phyloP scores from a whole-genome alignment of 2,113 vertebrate species.

The Nibea coibor region DNA sequence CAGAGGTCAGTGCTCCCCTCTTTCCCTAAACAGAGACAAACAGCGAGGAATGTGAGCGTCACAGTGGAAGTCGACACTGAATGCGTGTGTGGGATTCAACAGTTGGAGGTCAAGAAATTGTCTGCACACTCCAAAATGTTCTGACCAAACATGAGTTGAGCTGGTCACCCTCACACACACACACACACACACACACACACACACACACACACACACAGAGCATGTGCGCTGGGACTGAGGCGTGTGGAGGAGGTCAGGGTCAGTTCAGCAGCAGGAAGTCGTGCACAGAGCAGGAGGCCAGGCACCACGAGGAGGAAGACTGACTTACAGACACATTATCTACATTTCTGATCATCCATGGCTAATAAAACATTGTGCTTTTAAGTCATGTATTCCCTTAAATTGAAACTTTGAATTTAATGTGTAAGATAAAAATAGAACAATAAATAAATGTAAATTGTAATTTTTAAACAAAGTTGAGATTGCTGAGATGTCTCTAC shows the following conservation, averaged over 20 bases:
- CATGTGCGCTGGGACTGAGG: constrained; percentile 18
- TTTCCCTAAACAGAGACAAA: constrained; percentile 6
- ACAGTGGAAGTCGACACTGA: not conserved
- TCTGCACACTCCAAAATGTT: constrained; percentile 1
- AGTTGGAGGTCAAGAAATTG: constrained; percentile 12
- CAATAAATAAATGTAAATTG: too few relatives aligned
- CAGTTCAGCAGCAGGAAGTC: constrained; percentile 14
- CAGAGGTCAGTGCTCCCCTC: constrained; percentile 1
- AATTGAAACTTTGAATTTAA: too few relatives aligned
- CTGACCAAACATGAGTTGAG: constrained; percentile 22
- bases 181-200: not conserved
- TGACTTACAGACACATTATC: not conserved
- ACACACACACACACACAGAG: not conserved
- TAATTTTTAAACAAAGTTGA: too few relatives aligned
- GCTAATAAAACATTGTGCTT: too few relatives aligned
- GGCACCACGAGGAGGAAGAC: not conserved
- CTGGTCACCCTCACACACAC: not conserved
- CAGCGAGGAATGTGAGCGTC: constrained; percentile 28
- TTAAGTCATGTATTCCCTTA: too few relatives aligned
- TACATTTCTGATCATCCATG: too few relatives aligned
- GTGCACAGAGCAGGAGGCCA: constrained; percentile 8
- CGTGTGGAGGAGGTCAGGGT: constrained; percentile 24
- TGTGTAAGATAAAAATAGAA: too few relatives aligned
- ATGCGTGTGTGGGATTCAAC: not conserved
- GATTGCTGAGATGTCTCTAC: too few relatives aligned